Conservation (phyloP, 2,797 vertebrate genomes). For the Eulemur mongoz region DNA sequence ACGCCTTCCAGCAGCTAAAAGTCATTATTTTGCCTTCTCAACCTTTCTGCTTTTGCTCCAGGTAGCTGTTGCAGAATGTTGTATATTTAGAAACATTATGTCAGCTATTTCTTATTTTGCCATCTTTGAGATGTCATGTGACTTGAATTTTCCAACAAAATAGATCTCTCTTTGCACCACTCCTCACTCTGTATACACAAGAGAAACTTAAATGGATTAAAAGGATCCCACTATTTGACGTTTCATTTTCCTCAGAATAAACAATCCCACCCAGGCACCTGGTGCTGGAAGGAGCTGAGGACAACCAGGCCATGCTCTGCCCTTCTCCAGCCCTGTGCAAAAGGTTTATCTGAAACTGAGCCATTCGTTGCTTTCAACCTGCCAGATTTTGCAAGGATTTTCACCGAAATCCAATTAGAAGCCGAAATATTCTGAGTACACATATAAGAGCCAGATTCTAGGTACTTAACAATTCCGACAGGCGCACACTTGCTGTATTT, state of each 20-base stretch:
- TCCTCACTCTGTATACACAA: neutral
- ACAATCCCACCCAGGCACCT: neutral
- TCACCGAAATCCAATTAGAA: constrained; percentile 49
- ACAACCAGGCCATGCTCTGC: neutral
- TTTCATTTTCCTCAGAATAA: constrained; percentile 2
- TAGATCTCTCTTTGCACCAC: neutral
- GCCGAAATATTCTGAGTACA: neutral
- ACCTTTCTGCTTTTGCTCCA: neutral
- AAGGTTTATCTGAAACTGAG: neutral
- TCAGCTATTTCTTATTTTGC: constrained; percentile 52
- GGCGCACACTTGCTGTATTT: neutral
- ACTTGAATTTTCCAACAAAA: neutral
- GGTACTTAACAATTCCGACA: neutral
- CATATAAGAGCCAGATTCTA: neutral
- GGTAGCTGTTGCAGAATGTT: neutral
- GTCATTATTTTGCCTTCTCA: constrained; percentile 5
- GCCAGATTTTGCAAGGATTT: neutral
- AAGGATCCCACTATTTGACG: neutral
- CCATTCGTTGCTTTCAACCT: neutral
- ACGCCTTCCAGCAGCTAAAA: constrained; percentile 56
- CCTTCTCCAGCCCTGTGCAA: neutral
- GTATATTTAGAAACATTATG: constrained; percentile 66
- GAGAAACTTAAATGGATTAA: neutral
- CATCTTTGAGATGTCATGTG: neutral
- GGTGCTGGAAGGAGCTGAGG: neutral